Percentiles rank a stretch among this genome's conserved stretches.
phyloP scores from a whole-genome alignment of 2,888 invertebrate species.

The Oscheius onirici region DNA sequence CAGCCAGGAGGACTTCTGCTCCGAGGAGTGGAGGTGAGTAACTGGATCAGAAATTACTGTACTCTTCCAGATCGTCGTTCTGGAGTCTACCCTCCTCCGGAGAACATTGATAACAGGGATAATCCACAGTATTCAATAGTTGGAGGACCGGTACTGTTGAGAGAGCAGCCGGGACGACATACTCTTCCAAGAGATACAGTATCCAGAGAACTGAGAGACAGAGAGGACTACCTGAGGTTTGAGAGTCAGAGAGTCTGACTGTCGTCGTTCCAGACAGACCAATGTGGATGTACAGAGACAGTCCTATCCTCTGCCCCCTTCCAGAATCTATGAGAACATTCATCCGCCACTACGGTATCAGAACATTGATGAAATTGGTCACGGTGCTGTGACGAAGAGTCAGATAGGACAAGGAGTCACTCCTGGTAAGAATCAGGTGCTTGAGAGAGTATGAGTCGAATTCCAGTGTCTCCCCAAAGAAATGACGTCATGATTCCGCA shows the following conservation, averaged over 20 bases:
- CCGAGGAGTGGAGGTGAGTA: neutral
- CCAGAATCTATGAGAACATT: conserved; percentile 10
- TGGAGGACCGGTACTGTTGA: neutral
- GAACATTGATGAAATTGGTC: conserved; percentile 1
- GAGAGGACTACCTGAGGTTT: conserved; percentile 26
- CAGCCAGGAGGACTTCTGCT: conserved; percentile 19
- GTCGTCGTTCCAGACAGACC: conserved; percentile 4
- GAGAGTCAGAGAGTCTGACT: neutral
- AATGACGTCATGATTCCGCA: conserved; percentile 21
- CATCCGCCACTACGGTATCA: conserved; percentile 8
- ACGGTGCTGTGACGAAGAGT: no score
- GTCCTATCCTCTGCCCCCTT: conserved; percentile 17
- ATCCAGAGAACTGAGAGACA: conserved; percentile 6
- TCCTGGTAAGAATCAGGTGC: neutral
- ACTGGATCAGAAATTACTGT: neutral
- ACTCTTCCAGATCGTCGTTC: conserved; percentile 22
- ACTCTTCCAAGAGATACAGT: neutral
- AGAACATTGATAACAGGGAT: neutral
- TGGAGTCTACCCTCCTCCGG: conserved; percentile 14
- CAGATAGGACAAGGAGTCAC: conserved; percentile 13
- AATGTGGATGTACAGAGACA: conserved; percentile 14
- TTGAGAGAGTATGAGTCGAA: neutral
- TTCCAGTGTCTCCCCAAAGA: conserved; percentile 5
- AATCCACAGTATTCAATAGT: conserved; percentile 23
- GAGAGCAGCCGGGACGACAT: conserved; percentile 3